These are phyloP conservation scores for Malurus alboscapulatus DNA, from an alignment of 2,113 vertebrate genomes.

Conservation along the genomic window DNA sequence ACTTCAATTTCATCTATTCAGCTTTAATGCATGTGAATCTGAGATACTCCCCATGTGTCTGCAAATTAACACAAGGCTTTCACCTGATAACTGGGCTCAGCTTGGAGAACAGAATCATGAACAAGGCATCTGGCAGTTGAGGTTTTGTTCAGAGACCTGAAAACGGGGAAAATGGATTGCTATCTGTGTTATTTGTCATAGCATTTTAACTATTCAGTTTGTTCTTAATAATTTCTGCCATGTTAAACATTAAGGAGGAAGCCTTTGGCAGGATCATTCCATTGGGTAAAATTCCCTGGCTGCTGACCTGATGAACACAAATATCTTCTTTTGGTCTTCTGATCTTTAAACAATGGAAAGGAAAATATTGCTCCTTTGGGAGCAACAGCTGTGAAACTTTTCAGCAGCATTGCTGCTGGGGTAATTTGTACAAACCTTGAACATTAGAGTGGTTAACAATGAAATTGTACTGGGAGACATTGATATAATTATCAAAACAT, in stretches of 20 bases:
- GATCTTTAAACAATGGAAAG: background rate
- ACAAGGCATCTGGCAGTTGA: background rate
- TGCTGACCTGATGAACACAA: background rate
- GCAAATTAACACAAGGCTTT: background rate
- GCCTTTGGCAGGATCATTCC: background rate
- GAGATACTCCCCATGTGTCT: rapidly evolving
- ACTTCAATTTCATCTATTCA: background rate
- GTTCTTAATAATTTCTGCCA: background rate
- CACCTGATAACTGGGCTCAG: background rate
- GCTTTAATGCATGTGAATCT: background rate
- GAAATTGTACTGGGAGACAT: background rate
- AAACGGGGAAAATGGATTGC: background rate
- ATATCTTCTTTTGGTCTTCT: background rate
- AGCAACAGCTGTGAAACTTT: background rate
- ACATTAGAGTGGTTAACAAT: background rate
- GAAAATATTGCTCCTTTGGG: background rate
- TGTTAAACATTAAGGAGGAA: background rate
- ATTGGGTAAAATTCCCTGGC: background rate
- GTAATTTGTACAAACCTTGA: background rate
- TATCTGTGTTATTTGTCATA: background rate
- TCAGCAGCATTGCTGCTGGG: background rate
- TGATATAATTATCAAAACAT: background rate
- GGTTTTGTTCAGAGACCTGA: background rate
- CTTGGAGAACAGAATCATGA: background rate
- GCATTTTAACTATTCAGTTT: background rate